phyloP scores from a whole-genome alignment of 2,797 vertebrate genomes.

The Falco biarmicus region DNA sequence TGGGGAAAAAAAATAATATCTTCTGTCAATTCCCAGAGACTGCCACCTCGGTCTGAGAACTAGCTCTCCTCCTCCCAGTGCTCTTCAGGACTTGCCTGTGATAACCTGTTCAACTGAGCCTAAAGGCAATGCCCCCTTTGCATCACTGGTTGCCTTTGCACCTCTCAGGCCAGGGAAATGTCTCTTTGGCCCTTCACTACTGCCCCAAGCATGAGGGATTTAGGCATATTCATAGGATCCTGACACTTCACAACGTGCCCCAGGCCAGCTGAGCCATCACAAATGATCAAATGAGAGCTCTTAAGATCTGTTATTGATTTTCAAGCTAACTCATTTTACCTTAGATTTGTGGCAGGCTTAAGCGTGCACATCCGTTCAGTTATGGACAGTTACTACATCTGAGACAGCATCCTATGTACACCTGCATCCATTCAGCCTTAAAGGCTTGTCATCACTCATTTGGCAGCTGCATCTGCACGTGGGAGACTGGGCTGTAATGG shows the following conservation, averaged over 20 bases:
- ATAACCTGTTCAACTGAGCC: accelerated
- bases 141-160: accelerated
- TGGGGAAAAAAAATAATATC: accelerated
- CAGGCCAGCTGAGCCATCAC: background rate
- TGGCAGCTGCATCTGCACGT: background rate
- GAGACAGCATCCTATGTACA: background rate
- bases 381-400: conserved; percentile 27
- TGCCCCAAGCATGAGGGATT: background rate
- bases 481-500: background rate
- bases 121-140: background rate
- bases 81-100: background rate
- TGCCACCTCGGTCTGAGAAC: background rate
- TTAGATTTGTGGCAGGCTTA: conserved; percentile 45
- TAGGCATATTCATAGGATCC: background rate
- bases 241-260: background rate
- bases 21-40: background rate
- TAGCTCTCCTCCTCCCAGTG: background rate
- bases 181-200: background rate
- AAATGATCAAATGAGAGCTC: background rate
- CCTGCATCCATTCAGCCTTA: conserved; percentile 19
- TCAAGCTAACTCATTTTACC: conserved; percentile 11
- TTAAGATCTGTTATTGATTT: conserved; percentile 57
- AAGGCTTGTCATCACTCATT: conserved; percentile 38
- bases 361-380: background rate
- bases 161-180: background rate